Conservation (phyloP, 2,888 invertebrate species). For the Trichopria drosophilae region DNA sequence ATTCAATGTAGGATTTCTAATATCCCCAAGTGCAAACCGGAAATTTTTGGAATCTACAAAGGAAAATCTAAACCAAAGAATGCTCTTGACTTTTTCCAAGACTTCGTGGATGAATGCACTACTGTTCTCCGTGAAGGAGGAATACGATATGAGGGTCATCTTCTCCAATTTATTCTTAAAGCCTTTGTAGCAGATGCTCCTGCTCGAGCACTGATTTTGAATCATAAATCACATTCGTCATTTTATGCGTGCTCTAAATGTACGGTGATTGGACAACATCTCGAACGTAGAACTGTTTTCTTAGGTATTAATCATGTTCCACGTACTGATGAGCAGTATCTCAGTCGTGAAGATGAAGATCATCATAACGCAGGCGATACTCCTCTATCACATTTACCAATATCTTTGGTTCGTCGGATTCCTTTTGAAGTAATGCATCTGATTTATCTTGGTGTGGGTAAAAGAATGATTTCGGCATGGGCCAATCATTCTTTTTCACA, state of each 20-base stretch:
- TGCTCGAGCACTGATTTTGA: constrained; percentile 27
- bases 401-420: constrained; percentile 16
- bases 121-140: constrained; percentile 18
- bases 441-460: constrained; percentile 9
- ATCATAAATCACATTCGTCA: constrained; percentile 27
- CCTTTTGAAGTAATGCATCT: constrained; percentile 28
- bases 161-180: constrained; percentile 14
- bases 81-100: constrained; percentile 5
- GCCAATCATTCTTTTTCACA: constrained; percentile 7
- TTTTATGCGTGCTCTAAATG: constrained; percentile 31
- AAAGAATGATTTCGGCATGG: constrained; percentile 8
- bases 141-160: constrained; percentile 12
- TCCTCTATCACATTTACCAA: constrained; percentile 11
- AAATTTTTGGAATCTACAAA: constrained; percentile 33
- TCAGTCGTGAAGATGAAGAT: constrained; percentile 14
- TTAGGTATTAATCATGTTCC: constrained; percentile 2
- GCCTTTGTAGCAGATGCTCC: constrained; percentile 33
- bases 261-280: constrained; percentile 15
- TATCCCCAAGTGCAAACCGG: constrained; percentile 15
- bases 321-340: constrained; percentile 21
- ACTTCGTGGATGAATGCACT: constrained; percentile 10
- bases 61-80: constrained; percentile 10
- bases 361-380: constrained; percentile 26
- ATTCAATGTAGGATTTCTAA: constrained; percentile 27
- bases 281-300: not conserved